Conservation (phyloP, 2,113 vertebrate genomes). For the Nycticryphes semicollaris region DNA sequence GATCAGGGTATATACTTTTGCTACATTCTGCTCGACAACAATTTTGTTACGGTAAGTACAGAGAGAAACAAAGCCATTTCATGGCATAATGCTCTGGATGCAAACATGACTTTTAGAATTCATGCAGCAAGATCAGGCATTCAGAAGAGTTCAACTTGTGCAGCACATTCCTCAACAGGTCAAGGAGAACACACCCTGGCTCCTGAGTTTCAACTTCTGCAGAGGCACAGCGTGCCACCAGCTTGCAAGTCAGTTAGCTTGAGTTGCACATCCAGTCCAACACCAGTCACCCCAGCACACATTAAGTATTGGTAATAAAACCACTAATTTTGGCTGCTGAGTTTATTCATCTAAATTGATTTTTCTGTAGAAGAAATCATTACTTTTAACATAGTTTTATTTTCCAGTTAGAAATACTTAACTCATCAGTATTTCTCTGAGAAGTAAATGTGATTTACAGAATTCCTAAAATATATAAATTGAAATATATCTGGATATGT, state of each 20-base stretch:
- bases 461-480: background rate
- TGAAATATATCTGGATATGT: background rate
- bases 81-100: background rate
- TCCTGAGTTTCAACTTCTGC: background rate
- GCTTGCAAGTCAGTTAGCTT: background rate
- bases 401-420: background rate
- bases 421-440: background rate
- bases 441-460: background rate
- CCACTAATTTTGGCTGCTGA: no score
- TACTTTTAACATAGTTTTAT: background rate
- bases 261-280: background rate
- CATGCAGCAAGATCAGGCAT: background rate
- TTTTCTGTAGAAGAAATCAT: background rate
- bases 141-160: background rate
- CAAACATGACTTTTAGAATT: background rate
- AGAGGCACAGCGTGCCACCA: background rate
- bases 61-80: background rate
- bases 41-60: accelerated
- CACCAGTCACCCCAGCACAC: background rate
- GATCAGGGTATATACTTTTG: background rate
- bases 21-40: background rate
- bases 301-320: background rate
- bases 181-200: background rate
- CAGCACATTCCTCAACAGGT: background rate
- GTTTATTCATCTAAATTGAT: background rate